Base-by-base conservation (phyloP, 2,113 vertebrate genomes). In the Austrofundulus limnaeus region DNA sequence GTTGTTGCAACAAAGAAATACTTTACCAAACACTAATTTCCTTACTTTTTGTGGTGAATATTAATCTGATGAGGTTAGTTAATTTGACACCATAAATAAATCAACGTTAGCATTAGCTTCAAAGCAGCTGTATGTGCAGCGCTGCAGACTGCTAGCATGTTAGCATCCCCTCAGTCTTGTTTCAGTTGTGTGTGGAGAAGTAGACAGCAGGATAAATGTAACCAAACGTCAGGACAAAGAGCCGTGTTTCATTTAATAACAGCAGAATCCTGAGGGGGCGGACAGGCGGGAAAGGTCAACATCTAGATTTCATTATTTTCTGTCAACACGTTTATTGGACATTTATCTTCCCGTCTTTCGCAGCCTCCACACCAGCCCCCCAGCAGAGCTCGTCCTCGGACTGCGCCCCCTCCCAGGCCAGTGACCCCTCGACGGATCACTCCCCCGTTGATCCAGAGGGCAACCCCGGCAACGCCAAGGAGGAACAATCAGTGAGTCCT, bases 361-460 rank as follows among this genome's bases (percentile, higher is more conserved):
- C 85, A 95, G 94, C 96, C 67, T 95, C 95, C 61, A 95, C 94
- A 38, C 95, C 95, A 68, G 95, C 94, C 70, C 94, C 94, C 59
- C 93, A 93, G 80, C 96, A 94, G 88, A 94, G 93, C 82, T 94
- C 93, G 57, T 94, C 94, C 16, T 94, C 94, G 53, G 95, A 95
- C 89, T 95, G 94, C 69, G 94, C 94, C 69, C 91, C 92, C 1
- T 94, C 94, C 75, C 93, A 95, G 23, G 88, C 90, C 70, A 94
- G 92, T 15, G 85, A 87, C 70, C 82, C 75, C 65, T 77, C 74
- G 0, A 92, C 94, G 77, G 94, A 94, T 89, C 75, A 64, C 50
- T 81, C 73, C 49, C 77, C 77, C 2, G 56, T 70, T 19, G 78
- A 85, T 42, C 71, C 59, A 0, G 78, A 86, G 63, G 82, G 72